These are phyloP conservation scores for Lepidocyrtinus sp. DNA, from an alignment of 2,888 invertebrate species.

Conservation along the genomic window DNA sequence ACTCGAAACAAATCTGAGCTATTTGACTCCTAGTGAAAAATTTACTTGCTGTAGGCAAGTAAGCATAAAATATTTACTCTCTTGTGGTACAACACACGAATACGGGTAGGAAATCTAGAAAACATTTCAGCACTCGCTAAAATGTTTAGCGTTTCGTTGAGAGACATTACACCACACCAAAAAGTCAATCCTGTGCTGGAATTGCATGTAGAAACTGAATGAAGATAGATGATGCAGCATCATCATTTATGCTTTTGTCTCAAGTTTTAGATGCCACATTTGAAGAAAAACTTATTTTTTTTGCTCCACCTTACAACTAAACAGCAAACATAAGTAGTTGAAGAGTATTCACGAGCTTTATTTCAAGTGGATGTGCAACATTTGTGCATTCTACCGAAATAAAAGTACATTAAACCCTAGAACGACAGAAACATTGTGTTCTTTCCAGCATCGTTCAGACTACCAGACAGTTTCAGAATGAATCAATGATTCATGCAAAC, in stretches of 20 bases:
- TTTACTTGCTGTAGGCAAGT: too few relatives aligned
- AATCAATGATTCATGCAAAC: neutral
- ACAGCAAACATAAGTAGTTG: neutral
- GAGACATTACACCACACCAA: slow-evolving; percentile 34
- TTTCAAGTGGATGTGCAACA: neutral
- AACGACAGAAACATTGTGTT: neutral
- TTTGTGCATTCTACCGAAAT: neutral
- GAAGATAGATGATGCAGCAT: slow-evolving; percentile 31
- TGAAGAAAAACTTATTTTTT: neutral
- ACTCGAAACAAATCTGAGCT: too few relatives aligned
- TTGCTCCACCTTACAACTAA: neutral
- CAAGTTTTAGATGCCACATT: too few relatives aligned
- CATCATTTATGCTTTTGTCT: slow-evolving; percentile 22
- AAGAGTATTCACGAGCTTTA: neutral
- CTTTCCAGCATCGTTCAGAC: neutral
- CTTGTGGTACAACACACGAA: too few relatives aligned
- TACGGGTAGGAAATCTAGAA: too few relatives aligned
- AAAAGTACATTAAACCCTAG: neutral
- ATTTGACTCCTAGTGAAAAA: too few relatives aligned
- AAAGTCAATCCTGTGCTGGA: slow-evolving; percentile 44
- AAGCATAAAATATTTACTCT: too few relatives aligned
- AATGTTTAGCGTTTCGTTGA: slow-evolving; percentile 42
- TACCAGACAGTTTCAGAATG: neutral
- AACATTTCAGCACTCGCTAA: slow-evolving; percentile 10
- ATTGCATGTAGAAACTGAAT: neutral